Conservation (phyloP, 2,888 invertebrate genomes). For the Prosapia bicincta region DNA sequence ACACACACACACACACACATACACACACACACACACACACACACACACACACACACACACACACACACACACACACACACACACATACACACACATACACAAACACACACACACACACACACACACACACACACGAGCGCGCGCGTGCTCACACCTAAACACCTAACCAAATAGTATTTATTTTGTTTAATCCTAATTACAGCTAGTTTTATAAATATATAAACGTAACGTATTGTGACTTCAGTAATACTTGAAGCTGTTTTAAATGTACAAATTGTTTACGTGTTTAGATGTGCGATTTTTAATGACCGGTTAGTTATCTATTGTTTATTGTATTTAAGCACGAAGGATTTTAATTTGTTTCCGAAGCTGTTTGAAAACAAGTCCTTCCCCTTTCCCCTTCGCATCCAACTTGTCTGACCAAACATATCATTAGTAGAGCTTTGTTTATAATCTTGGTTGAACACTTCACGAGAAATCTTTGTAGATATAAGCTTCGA, state of each 20-base stretch:
- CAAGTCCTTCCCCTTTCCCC: neutral
- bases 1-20: too few relatives aligned
- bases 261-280: neutral
- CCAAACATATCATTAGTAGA: neutral
- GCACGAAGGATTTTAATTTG: neutral
- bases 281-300: neutral
- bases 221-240: neutral
- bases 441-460: conserved; percentile 2
- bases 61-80: too few relatives aligned
- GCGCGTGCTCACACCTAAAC: too few relatives aligned
- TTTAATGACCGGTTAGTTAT: neutral
- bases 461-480: neutral
- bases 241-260: neutral
- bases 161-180: too few relatives aligned
- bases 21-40: too few relatives aligned
- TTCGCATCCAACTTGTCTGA: neutral
- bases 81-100: too few relatives aligned
- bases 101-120: too few relatives aligned
- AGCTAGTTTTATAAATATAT: too few relatives aligned
- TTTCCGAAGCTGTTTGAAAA: neutral
- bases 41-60: too few relatives aligned
- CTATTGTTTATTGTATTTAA: neutral
- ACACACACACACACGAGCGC: too few relatives aligned
- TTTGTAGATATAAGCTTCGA: conserved; percentile 2
- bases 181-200: too few relatives aligned